Conservation (phyloP, 2,888 invertebrate species). For the Dione juno region DNA sequence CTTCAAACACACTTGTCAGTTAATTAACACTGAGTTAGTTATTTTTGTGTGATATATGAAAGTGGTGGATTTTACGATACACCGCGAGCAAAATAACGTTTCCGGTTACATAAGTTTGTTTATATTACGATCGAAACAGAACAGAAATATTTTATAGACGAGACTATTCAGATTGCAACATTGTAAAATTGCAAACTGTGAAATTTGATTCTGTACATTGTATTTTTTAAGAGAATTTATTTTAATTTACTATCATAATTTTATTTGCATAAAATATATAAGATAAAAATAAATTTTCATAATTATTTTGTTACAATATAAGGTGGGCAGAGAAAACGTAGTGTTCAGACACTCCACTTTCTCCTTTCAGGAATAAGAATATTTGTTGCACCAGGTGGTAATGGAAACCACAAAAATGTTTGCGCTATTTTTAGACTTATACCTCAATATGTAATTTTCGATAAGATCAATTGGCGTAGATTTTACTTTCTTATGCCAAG, state of each 20-base stretch:
- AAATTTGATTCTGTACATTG: slow-evolving; percentile 21
- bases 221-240: background rate
- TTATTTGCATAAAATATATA: too few relatives aligned
- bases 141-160: slow-evolving; percentile 24
- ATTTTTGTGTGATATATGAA: slow-evolving; percentile 1
- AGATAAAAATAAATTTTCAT: too few relatives aligned
- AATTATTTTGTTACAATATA: too few relatives aligned
- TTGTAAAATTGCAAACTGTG: slow-evolving; percentile 2
- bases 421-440: background rate
- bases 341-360: too few relatives aligned
- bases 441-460: background rate
- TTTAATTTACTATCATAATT: too few relatives aligned
- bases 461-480: slow-evolving; percentile 7
- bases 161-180: slow-evolving; percentile 13
- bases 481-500: background rate
- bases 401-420: background rate
- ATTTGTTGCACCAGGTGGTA: too few relatives aligned
- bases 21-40: background rate
- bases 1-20: background rate
- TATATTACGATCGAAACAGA: slow-evolving; percentile 19
- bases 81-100: slow-evolving; percentile 11
- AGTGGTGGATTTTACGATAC: slow-evolving; percentile 8
- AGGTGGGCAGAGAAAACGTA: too few relatives aligned
- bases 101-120: slow-evolving; percentile 20
- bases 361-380: too few relatives aligned